Evolutionary conservation across 2,888 invertebrate genomes (phyloP), one percentile per base, ranked within the genome.

Genomic region (Oscheius sp.): DNA sequence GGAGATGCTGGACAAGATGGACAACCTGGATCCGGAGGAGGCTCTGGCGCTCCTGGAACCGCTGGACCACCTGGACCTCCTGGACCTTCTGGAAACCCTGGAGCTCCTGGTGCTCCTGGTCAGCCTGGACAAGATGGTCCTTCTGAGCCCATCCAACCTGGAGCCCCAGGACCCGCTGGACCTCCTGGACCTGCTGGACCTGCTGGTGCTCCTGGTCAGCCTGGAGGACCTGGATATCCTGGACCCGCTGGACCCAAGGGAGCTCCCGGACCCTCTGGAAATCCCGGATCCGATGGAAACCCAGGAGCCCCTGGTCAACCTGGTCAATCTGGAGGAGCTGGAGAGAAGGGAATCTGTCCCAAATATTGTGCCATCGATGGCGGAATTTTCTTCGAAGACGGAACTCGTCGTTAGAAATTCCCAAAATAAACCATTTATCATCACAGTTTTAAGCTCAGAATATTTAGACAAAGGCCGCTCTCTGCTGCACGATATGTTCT

Each of bases 321-420:
- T 27, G 66, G 68, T 63, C 31, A 20, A n/a, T n/a, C 65, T 31
- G 68, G 68, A 45, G 10, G 42, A 15, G 20, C 45, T 42, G 63
- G 67, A 70, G 53, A 71, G 53, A 48, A 25, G 34, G 37, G 64
- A 42, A 67, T 53, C 53, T 27, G 55, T 46, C 71, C 71, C 63
- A 71, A 71, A 68, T 71, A 68, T 57, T 66, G 66, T 46, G 66
- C 66, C 31, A 66, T 78, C 68, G 78, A 78, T 68, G 78, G 78
- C 67, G 78, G 78, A 76, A 81, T 84, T 72, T 84, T 84, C 84
- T 84, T 84, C 82, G 84, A 84, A 74, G 84, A 84, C 72, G 84
- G 84, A 77, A 84, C 84, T 55, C 76, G 81, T 37, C 81, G 81
- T 71, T 78, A 78, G 75, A 37, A 6, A 37, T 37, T 37, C 12